These are phyloP conservation scores for Pseudolaguvia tuberculata DNA, from an alignment of 2,113 vertebrate species.

Conservation along the genomic window DNA sequence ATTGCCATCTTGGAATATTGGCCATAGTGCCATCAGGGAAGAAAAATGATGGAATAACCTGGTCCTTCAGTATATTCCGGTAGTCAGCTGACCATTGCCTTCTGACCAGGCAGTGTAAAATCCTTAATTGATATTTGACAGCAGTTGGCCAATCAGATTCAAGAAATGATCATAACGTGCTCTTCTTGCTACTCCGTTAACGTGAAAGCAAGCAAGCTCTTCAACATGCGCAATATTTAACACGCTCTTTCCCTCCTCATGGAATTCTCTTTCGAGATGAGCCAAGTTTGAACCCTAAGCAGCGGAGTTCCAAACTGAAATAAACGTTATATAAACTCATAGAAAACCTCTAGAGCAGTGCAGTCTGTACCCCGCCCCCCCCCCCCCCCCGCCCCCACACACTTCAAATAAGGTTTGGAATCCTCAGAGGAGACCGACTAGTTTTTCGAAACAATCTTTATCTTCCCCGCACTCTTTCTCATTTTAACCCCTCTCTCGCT, in stretches of 20 bases:
- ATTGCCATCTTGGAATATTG: too few species aligned
- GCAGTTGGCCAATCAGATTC: background rate
- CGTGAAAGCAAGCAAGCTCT: too few species aligned
- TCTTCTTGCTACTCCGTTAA: too few species aligned
- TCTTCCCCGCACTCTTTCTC: constrained; percentile 48
- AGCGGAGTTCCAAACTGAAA: constrained; percentile 33
- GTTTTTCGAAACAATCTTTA: constrained; percentile 56
- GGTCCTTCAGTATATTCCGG: too few species aligned
- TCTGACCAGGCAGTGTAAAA: too few species aligned
- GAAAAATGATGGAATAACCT: too few species aligned
- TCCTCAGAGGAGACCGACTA: constrained; percentile 54
- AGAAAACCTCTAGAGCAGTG: constrained; percentile 20
- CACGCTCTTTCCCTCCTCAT: background rate
- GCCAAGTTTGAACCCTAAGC: constrained; percentile 26
- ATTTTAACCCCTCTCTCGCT: constrained; percentile 38
- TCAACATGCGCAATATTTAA: too few species aligned
- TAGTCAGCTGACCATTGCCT: too few species aligned
- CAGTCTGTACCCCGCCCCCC: background rate
- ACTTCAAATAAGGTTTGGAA: constrained; percentile 57
- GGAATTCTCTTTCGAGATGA: constrained; percentile 15
- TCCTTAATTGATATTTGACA: background rate
- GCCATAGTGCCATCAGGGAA: too few species aligned
- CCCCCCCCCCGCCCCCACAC: constrained; percentile 11
- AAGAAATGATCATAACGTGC: too few species aligned
- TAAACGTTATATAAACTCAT: constrained; percentile 52